Conservation (phyloP, 2,113 vertebrate species). For the Pontoporia blainvillei region DNA sequence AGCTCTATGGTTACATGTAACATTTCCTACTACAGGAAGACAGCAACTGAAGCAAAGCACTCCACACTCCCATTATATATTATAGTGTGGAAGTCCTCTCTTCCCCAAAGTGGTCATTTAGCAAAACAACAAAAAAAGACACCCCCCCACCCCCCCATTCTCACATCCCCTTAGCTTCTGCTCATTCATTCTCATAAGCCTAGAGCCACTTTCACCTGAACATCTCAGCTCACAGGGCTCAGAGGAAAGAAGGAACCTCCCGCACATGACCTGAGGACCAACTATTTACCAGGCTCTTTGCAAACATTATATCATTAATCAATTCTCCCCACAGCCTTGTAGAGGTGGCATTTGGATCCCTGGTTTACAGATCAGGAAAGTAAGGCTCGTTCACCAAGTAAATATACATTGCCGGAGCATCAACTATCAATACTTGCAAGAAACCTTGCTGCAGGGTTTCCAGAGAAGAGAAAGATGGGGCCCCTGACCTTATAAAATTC, state of each 20-base stretch:
- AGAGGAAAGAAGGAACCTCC: background rate
- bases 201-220: background rate
- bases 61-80: background rate
- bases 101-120: background rate
- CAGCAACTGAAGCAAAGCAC: background rate
- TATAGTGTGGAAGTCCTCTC: background rate
- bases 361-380: background rate
- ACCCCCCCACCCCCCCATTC: accelerated
- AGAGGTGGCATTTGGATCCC: background rate
- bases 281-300: background rate
- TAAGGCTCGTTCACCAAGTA: background rate
- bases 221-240: background rate
- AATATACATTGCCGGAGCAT: background rate
- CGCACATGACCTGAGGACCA: background rate
- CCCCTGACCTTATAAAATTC: background rate
- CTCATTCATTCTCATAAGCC: background rate
- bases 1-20: background rate
- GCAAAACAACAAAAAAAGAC: background rate
- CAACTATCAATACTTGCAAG: background rate
- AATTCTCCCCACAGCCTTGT: background rate
- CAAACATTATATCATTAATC: background rate
- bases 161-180: background rate
- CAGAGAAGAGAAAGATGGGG: background rate
- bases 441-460: background rate
- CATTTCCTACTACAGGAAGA: background rate